Base-by-base conservation (phyloP, 2,797 vertebrate genomes). In the Bucorvus abyssinicus region DNA sequence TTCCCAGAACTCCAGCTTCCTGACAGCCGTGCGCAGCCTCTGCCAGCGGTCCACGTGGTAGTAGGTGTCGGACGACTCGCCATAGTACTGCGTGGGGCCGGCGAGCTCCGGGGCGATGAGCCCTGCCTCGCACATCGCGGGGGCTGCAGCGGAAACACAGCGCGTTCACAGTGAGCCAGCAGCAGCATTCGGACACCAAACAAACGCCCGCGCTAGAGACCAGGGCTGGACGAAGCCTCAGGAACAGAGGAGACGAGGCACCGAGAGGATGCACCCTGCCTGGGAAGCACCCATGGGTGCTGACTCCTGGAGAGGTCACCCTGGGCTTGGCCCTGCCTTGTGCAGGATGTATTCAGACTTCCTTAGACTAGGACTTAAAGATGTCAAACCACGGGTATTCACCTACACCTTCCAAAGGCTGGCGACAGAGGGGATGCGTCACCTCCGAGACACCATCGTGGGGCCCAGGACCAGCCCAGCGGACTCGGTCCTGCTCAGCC, bases 1-100 rank as follows among this genome's bases (percentile, higher is more conserved):
- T 87, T 99, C 98, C 99, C 99, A 99, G 97, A 99, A 98, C 56
- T 99, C 98, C 96, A 99, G 98, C 92, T 98, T 99, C 60, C 98
- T 97, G 88, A 98, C 98, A 1, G 98, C 97, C 0, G 98, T 98
- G 74, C 98, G 98, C 9, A 99, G 98, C 69, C 96, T 98, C 95
- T 98, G 98, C 98, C 98, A 98, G 80, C 97, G 98, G 94, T 98
- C 98, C 60, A 97, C 97, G 12, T 98, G 98, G 95, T 96, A 98
- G 95, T 98, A 99, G 65, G 98, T 93, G 93, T 99, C 98, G 0
- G 98, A 97, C 1, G 97, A 98, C 89, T 99, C 98, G 0, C 96
- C 97, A 2, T 88, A 97, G 85, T 70, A 94, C 8, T 79, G 82
- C 7, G 15, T 42, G 4, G 84, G 94, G 47, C 93, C 47, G 3